Conservation (phyloP, 2,888 invertebrate species). For the Aphodius sticticus region DNA sequence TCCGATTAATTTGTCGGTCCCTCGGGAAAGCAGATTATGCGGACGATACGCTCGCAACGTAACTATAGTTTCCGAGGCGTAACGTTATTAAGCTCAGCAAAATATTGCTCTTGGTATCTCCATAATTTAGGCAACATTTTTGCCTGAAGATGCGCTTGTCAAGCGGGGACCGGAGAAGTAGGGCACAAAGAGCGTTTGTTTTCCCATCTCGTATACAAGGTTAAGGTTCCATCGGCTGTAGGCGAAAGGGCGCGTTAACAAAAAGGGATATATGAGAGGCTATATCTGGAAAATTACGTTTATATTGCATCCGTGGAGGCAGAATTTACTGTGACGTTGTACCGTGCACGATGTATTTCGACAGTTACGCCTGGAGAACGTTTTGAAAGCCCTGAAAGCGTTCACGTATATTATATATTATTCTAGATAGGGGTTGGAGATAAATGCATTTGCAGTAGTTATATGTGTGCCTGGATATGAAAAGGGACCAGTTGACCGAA, state of each 20-base stretch:
- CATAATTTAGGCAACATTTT: background rate
- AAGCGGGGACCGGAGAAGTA: background rate
- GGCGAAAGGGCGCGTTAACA: background rate
- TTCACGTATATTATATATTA: background rate
- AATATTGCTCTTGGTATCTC: background rate
- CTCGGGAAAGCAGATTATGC: background rate
- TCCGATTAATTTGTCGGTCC: background rate
- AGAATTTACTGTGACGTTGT: background rate
- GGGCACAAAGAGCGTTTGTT: background rate
- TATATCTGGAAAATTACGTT: background rate
- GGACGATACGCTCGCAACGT: background rate
- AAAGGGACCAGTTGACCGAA: no score
- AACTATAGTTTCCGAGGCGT: background rate
- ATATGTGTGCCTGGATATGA: no score
- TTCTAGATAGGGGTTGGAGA: background rate
- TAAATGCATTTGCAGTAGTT: background rate
- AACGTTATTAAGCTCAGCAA: background rate
- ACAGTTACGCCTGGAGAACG: background rate
- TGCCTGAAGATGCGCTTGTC: background rate
- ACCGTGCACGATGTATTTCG: background rate
- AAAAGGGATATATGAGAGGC: background rate
- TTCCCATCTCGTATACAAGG: background rate
- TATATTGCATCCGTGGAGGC: background rate
- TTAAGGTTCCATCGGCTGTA: background rate
- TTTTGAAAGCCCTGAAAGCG: background rate